Evolutionary conservation across 1,140 invertebrate species (phyloP).

Genomic region (Papilio helenus): DNA sequence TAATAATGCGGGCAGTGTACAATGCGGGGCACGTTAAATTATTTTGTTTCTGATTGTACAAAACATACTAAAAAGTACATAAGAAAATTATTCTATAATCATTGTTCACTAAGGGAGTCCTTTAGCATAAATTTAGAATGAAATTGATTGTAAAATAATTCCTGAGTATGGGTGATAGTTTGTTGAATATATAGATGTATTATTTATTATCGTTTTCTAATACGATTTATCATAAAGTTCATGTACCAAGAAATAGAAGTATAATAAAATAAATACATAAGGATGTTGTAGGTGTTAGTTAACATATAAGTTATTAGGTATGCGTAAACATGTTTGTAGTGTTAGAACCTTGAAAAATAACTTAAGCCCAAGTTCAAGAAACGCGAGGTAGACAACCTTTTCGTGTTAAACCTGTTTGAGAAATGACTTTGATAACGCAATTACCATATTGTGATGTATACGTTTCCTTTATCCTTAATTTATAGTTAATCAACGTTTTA

Average conservation of each 20-base stretch:
- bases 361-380: slow-evolving; percentile 53
- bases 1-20: slow-evolving; percentile 16
- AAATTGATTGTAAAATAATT: too few species aligned
- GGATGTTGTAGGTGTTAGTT: neutral
- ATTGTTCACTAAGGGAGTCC: too few species aligned
- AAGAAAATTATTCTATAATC: neutral
- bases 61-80: neutral
- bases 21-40: neutral
- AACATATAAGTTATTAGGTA: neutral
- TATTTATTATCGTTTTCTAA: neutral
- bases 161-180: too few species aligned
- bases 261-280: neutral
- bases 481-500: slow-evolving; percentile 34
- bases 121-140: too few species aligned
- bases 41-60: neutral
- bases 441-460: slow-evolving; percentile 51
- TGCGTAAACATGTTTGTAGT: slow-evolving; percentile 27
- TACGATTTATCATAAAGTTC: neutral
- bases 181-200: too few species aligned
- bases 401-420: slow-evolving; percentile 56
- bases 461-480: slow-evolving; percentile 40
- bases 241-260: neutral
- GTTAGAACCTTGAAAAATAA: slow-evolving; percentile 47
- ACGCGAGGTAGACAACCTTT: slow-evolving; percentile 63
- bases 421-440: slow-evolving; percentile 56